Conservation (phyloP, 2,113 vertebrate species). For the Lontra canadensis region DNA sequence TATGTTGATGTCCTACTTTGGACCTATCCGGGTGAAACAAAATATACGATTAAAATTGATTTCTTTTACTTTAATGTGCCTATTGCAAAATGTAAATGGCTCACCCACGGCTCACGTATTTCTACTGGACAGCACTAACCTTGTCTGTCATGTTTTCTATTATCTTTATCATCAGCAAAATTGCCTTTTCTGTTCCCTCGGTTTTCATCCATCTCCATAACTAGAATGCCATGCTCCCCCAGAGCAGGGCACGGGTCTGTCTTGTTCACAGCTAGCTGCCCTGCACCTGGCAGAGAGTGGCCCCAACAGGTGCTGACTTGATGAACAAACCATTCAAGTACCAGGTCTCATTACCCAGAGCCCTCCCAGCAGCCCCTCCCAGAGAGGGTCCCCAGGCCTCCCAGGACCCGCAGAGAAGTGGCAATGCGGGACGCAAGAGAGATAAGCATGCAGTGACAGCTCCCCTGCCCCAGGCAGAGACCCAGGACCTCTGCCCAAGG, state of each 20-base stretch:
- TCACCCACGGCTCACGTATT: fast-evolving
- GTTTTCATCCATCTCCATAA: not conserved
- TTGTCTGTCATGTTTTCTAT: not conserved
- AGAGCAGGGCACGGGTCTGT: fast-evolving
- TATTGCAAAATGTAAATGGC: not conserved
- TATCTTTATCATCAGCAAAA: not conserved
- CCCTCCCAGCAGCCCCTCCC: not conserved
- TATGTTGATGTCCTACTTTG: not conserved
- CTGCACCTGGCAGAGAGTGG: not conserved
- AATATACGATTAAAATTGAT: not conserved
- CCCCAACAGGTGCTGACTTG: not conserved
- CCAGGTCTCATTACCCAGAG: not conserved
- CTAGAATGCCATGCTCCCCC: fast-evolving
- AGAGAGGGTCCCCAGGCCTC: not conserved
- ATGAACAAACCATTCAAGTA: not conserved
- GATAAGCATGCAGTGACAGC: not conserved
- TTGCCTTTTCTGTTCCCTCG: not conserved
- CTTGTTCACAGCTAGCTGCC: fast-evolving
- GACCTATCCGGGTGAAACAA: not conserved
- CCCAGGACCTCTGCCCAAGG: not conserved
- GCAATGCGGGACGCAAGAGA: not conserved
- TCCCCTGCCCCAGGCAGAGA: not conserved
- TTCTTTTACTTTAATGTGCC: not conserved
- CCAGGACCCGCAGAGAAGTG: not conserved
- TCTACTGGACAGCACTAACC: not conserved